phyloP scores from a whole-genome alignment of 2,888 invertebrate species.

The Pollenia angustigena region DNA sequence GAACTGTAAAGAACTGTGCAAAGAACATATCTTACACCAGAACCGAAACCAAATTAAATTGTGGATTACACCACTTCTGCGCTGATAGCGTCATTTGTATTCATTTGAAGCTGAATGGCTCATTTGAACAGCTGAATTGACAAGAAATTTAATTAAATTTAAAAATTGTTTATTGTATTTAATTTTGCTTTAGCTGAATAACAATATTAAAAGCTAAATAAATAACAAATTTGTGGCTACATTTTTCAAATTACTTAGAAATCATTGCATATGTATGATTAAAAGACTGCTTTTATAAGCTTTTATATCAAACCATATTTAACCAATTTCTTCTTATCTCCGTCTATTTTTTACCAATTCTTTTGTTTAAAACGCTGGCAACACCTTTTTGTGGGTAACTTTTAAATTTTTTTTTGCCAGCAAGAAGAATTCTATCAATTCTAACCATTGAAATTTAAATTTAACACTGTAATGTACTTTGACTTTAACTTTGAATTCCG shows the following conservation, averaged over 20 bases:
- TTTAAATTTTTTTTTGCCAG: not conserved
- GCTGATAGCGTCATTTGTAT: too few relatives aligned
- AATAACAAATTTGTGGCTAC: too few relatives aligned
- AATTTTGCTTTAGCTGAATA: not conserved
- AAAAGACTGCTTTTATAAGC: not conserved
- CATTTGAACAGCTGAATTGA: too few relatives aligned
- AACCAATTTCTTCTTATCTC: not conserved
- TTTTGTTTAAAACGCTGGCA: slow-evolving; percentile 23
- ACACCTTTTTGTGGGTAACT: not conserved
- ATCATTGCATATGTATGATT: too few relatives aligned
- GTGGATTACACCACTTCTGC: too few relatives aligned
- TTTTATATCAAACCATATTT: not conserved
- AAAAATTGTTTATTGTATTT: too few relatives aligned
- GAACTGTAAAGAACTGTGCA: too few relatives aligned
- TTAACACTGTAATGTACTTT: slow-evolving; percentile 44
- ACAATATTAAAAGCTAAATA: not conserved
- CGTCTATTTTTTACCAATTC: not conserved
- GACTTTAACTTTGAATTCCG: slow-evolving; percentile 52
- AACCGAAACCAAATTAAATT: too few relatives aligned
- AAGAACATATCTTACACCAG: too few relatives aligned
- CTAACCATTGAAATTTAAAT: slow-evolving; percentile 58
- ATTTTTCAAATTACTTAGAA: not conserved
- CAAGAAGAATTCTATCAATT: slow-evolving; percentile 8
- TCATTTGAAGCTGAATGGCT: too few relatives aligned
- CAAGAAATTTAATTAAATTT: too few relatives aligned